phyloP scores from a whole-genome alignment of 2,113 vertebrate species.

The Corythoichthys intestinalis region DNA sequence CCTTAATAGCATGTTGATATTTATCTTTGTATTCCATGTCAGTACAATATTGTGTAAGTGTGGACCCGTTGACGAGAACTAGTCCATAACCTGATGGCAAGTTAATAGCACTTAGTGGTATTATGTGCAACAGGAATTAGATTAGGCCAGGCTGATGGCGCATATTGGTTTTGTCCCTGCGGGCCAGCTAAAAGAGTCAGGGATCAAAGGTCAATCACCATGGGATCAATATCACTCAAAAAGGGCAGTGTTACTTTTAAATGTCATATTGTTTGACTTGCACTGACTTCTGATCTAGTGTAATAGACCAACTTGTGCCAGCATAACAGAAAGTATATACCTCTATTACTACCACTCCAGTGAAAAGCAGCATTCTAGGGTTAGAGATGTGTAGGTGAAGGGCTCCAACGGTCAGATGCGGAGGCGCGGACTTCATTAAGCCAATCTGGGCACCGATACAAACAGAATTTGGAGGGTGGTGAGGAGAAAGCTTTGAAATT shows the following conservation, averaged over 20 bases:
- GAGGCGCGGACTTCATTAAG: slow-evolving; percentile 76
- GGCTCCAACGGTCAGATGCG: slow-evolving; percentile 24
- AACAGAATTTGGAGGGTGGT: slow-evolving; percentile 71
- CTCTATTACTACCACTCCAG: neutral
- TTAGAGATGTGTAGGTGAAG: neutral
- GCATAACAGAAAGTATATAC: slow-evolving; percentile 1
- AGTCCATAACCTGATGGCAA: slow-evolving; percentile 52
- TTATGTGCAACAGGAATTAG: slow-evolving; percentile 64
- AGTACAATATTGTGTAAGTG: slow-evolving; percentile 20
- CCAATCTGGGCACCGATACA: slow-evolving; percentile 75
- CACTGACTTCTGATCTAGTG: slow-evolving; percentile 17
- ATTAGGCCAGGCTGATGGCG: slow-evolving; percentile 59
- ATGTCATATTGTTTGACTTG: slow-evolving; percentile 13
- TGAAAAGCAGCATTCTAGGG: neutral
- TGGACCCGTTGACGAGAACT: slow-evolving; percentile 36
- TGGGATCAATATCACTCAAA: slow-evolving; percentile 64
- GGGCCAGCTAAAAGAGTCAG: slow-evolving; percentile 51
- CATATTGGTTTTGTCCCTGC: slow-evolving; percentile 56
- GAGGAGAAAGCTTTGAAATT: slow-evolving; percentile 69
- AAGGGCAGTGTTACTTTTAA: slow-evolving; percentile 32
- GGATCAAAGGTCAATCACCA: slow-evolving; percentile 64
- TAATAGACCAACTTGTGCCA: slow-evolving; percentile 11
- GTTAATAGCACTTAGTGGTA: slow-evolving; percentile 70
- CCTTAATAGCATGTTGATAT: slow-evolving; percentile 39
- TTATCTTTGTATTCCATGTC: slow-evolving; percentile 29